Conservation (phyloP, 2,888 invertebrate genomes). For the Congeria kusceri region DNA sequence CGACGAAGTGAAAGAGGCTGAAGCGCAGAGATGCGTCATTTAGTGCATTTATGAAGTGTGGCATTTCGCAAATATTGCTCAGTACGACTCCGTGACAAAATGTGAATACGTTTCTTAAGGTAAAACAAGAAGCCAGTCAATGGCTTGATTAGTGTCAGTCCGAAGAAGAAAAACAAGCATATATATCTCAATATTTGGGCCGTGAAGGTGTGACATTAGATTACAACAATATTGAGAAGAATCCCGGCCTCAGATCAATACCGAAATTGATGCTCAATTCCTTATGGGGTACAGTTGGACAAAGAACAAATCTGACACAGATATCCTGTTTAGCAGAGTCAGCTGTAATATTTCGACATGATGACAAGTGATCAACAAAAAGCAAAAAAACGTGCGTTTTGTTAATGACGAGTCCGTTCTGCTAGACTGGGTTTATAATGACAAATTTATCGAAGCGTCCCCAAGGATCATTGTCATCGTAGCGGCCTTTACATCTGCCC, state of each 20-base stretch:
- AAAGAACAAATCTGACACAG: constrained; percentile 29
- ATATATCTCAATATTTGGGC: constrained; percentile 58
- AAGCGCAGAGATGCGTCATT: too few relatives aligned
- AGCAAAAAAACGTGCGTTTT: constrained; percentile 21
- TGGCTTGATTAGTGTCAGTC: too few relatives aligned
- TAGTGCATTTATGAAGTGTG: too few relatives aligned
- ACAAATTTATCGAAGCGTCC: constrained; percentile 35
- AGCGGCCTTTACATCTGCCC: constrained; percentile 48
- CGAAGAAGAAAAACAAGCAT: constrained; percentile 65
- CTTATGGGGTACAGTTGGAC: constrained; percentile 37
- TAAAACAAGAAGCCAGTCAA: too few relatives aligned
- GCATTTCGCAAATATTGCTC: not conserved
- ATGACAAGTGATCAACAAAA: constrained; percentile 32
- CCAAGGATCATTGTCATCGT: constrained; percentile 38
- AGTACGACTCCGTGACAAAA: not conserved
- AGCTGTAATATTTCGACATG: constrained; percentile 19
- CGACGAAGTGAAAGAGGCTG: too few relatives aligned
- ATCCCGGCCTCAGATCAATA: constrained; percentile 31
- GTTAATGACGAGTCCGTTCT: constrained; percentile 25
- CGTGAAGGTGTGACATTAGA: constrained; percentile 29
- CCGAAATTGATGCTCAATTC: constrained; percentile 39
- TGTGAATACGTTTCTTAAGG: too few relatives aligned
- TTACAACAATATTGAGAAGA: constrained; percentile 28
- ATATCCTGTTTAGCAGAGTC: constrained; percentile 12
- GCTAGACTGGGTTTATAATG: constrained; percentile 25